Evolutionary conservation across 2,888 invertebrate genomes (phyloP).

Genomic region (Caenorhabditis sp.): DNA sequence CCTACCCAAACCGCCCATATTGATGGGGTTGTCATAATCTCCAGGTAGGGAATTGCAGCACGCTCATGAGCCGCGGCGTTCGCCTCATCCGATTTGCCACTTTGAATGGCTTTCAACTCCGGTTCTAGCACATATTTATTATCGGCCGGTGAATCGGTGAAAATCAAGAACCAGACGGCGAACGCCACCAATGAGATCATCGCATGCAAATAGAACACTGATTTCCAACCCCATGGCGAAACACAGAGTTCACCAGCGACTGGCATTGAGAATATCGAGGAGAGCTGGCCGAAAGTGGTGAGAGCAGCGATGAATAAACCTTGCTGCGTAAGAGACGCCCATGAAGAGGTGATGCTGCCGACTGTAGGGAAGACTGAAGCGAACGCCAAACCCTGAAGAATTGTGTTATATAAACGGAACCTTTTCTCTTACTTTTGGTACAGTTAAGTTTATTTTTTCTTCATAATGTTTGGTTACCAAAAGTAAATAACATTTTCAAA

Average conservation of each 20-base stretch:
- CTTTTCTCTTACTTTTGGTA: background rate
- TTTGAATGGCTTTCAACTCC: slow-evolving; percentile 40
- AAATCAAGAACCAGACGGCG: slow-evolving; percentile 47
- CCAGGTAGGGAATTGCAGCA: slow-evolving; percentile 57
- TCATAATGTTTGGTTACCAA: too few species aligned
- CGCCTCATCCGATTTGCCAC: slow-evolving; percentile 28
- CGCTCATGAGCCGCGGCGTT: background rate
- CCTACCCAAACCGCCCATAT: slow-evolving; percentile 70
- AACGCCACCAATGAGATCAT: slow-evolving; percentile 57
- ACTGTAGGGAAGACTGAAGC: slow-evolving; percentile 48
- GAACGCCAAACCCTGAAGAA: slow-evolving; percentile 45
- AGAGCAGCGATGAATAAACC: slow-evolving; percentile 51
- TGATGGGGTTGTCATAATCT: slow-evolving; percentile 61
- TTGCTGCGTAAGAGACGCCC: slow-evolving; percentile 49
- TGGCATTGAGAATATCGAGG: slow-evolving; percentile 56
- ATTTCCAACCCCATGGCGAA: slow-evolving; percentile 62
- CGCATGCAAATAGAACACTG: slow-evolving; percentile 67
- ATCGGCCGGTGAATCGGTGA: slow-evolving; percentile 40
- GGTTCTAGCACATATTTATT: slow-evolving; percentile 21
- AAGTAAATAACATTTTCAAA: too few species aligned
- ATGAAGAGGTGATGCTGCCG: slow-evolving; percentile 48
- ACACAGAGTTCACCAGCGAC: slow-evolving; percentile 59
- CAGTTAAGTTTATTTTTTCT: too few species aligned
- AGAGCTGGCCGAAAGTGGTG: slow-evolving; percentile 50
- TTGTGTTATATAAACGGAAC: too few species aligned